A percentile compares a stretch with the other conserved stretches of the same genome.
phyloP scores from a whole-genome alignment of 2,888 invertebrate genomes.

The Latheticus oryzae region DNA sequence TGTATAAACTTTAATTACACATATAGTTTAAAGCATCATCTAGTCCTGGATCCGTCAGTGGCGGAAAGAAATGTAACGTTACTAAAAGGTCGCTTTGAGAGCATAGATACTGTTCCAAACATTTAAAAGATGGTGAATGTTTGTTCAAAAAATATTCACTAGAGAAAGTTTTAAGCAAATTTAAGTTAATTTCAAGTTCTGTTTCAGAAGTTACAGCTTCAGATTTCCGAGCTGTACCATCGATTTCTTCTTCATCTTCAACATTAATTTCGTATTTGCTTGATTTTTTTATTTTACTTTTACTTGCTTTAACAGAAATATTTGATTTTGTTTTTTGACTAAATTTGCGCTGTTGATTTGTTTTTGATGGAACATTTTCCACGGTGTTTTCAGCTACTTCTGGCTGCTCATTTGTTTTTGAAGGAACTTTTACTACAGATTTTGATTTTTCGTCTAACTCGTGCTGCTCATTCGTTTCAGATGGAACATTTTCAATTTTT shows the following conservation, averaged over 20 bases:
- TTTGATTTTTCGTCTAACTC: too few species aligned
- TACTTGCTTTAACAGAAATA: too few species aligned
- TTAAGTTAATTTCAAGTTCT: not conserved
- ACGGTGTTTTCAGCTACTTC: too few species aligned
- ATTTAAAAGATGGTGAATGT: constrained; percentile 61
- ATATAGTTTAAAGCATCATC: constrained; percentile 59
- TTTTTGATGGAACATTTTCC: too few species aligned
- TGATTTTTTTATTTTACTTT: too few species aligned
- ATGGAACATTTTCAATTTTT: too few species aligned
- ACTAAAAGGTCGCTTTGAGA: constrained; percentile 65
- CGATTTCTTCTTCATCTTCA: constrained; percentile 1
- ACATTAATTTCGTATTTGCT: too few species aligned
- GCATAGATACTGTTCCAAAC: constrained; percentile 60
- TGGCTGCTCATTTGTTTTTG: too few species aligned
- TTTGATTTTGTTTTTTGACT: too few species aligned
- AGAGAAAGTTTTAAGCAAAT: not conserved
- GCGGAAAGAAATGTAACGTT: constrained; percentile 66
- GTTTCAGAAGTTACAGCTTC: constrained; percentile 1
- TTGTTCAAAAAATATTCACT: constrained; percentile 50
- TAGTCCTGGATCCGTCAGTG: constrained; percentile 62
- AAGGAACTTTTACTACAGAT: too few species aligned
- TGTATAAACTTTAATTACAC: constrained; percentile 47
- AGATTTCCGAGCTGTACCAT: not conserved
- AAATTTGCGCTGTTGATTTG: too few species aligned
- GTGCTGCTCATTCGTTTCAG: too few species aligned